Base-by-base conservation (phyloP, 1,140 invertebrate species). In the Chironomus striatipennis region DNA sequence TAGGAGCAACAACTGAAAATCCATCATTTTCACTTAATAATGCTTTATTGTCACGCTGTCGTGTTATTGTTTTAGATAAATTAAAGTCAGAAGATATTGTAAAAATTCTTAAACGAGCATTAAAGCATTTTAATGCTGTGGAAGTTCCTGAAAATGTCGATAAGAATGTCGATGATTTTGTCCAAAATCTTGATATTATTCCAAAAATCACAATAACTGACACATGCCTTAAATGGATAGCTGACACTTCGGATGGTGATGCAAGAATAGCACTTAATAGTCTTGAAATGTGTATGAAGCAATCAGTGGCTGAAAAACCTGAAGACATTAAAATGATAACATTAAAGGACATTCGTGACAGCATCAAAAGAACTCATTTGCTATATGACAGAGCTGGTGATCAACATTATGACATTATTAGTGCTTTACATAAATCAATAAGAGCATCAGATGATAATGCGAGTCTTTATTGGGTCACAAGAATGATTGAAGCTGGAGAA, bases 1-100 rank as follows among this genome's bases (percentile, higher is more conserved):
- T 95, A 75, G 93, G 93, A 47, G 93, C 93, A 0, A 95, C 93
- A 1, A 95, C 93, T 73, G 93, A 95, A 83, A 95, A 95, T 83
- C 93, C 93, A 65, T 94, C 92, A 0, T 95, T 94, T 80, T 89
- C 88, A 79, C 86, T 95, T 42, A 95, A 94, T 80, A 89, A 87
- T 76, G 92, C 93, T 0, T 81, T 95, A 7, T 81, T 95, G 0
- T 93, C 91, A 83, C 83, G 93, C 42, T 92, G 90, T 78, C 84
- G 88, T 76, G 91, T 94, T 4, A 86, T 93, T 77, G 87, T 92
- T 15, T 80, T 94, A 75, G 88, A 93, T 75, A 93, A 93, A 83
- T 83, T 94, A 42, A 79, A 83, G 43, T 78, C 82, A 43, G 81
- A 86, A 43, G 83, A 89, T 81, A 81, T 94, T 7, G 76, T 86